These are phyloP conservation scores for Sinelater perroti DNA, from an alignment of 2,888 invertebrate species.

Conservation along the genomic window DNA sequence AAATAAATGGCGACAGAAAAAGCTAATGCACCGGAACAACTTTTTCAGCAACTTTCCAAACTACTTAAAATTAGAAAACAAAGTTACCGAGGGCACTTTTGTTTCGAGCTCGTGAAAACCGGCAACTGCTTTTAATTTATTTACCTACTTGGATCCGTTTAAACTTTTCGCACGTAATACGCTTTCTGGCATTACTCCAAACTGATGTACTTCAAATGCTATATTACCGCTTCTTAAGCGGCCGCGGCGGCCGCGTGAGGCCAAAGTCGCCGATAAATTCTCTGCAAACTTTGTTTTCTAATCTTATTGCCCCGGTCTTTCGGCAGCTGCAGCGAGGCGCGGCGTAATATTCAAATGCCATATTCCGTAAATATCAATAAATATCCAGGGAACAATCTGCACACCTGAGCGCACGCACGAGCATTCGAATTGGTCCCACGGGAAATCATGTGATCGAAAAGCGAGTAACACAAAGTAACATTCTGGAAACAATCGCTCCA, in stretches of 20 bases:
- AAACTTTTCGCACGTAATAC: slow-evolving; percentile 45
- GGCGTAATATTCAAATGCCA: slow-evolving; percentile 22
- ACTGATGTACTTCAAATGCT: slow-evolving; percentile 39
- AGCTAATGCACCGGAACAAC: slow-evolving; percentile 52
- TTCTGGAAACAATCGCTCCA: slow-evolving; percentile 46
- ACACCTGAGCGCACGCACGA: slow-evolving; percentile 46
- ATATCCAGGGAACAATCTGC: slow-evolving; percentile 29
- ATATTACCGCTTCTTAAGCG: slow-evolving; percentile 11
- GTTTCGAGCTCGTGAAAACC: slow-evolving; percentile 40
- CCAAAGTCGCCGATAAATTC: background rate
- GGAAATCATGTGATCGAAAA: slow-evolving; percentile 54
- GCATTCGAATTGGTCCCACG: slow-evolving; percentile 47
- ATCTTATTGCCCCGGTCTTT: background rate
- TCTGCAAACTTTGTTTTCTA: background rate
- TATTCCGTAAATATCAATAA: slow-evolving; percentile 25
- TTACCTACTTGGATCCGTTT: slow-evolving; percentile 45
- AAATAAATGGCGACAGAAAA: slow-evolving; percentile 54
- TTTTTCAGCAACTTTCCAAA: slow-evolving; percentile 47
- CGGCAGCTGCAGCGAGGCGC: background rate
- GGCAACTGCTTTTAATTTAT: slow-evolving; percentile 34
- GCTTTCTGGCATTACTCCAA: slow-evolving; percentile 46
- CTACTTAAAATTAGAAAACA: slow-evolving; percentile 52
- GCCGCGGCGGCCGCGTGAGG: background rate
- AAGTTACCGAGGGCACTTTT: slow-evolving; percentile 52
- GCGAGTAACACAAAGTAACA: slow-evolving; percentile 44